phyloP scores from a whole-genome alignment of 2,797 vertebrate species.

The Naso thynnoides region DNA sequence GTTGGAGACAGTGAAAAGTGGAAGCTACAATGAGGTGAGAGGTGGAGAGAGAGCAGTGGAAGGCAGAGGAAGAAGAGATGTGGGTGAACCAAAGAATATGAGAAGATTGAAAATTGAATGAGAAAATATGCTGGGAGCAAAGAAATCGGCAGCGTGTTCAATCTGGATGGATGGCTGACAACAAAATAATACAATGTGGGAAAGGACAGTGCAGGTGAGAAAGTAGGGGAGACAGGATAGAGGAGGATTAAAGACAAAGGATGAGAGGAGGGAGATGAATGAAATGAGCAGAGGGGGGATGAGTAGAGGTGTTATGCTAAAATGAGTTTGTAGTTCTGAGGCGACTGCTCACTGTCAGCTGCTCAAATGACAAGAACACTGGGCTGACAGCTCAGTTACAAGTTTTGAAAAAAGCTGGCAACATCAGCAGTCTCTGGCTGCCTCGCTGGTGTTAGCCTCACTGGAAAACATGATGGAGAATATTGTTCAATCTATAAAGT shows the following conservation, averaged over 20 bases:
- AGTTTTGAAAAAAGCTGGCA: conserved; percentile 56
- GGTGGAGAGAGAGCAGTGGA: conserved; percentile 26
- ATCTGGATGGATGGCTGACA: conserved; percentile 54
- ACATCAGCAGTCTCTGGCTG: conserved; percentile 41
- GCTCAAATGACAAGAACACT: conserved; percentile 76
- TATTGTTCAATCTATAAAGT: conserved; percentile 45
- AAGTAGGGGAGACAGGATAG: conserved; percentile 1
- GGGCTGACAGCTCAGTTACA: conserved; percentile 72
- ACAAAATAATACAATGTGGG: conserved; percentile 34
- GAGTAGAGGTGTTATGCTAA: conserved; percentile 55
- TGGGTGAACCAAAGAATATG: conserved; percentile 4
- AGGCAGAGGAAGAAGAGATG: conserved; percentile 12
- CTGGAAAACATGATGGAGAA: conserved; percentile 54
- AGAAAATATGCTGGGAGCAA: conserved; percentile 38
- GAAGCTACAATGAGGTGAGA: conserved; percentile 42
- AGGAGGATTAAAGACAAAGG: conserved; percentile 22
- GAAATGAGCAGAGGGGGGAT: conserved; percentile 40
- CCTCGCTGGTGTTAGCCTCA: conserved; percentile 33
- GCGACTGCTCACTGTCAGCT: conserved; percentile 68
- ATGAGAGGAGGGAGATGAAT: conserved; percentile 18
- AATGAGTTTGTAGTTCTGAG: conserved; percentile 67
- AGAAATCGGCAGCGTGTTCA: conserved; percentile 20
- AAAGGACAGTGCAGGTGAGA: conserved; percentile 16
- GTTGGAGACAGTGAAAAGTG: conserved; percentile 43
- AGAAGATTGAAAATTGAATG: conserved; percentile 38